Evolutionary conservation across 2,888 invertebrate species (phyloP).

Genomic region (Phaedon cochleariae): DNA sequence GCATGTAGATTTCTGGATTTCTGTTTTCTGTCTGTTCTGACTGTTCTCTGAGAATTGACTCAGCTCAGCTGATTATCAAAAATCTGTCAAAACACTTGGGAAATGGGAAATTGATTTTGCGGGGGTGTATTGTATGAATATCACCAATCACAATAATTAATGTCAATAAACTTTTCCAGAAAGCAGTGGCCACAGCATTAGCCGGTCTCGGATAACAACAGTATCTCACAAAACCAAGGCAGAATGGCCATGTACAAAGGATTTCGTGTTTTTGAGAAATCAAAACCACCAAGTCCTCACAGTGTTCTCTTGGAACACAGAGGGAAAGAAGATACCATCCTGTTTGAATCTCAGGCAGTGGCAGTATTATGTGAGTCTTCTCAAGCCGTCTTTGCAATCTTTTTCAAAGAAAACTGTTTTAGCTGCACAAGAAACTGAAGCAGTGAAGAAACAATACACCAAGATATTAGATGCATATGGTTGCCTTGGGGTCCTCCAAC

Average conservation of each 20-base stretch:
- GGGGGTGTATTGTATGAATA: constrained; percentile 29
- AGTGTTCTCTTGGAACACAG: constrained; percentile 91
- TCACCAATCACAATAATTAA: constrained; percentile 20
- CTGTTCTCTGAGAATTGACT: too few relatives aligned
- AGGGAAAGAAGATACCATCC: constrained; percentile 83
- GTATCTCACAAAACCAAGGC: background rate
- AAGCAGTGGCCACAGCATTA: constrained; percentile 1
- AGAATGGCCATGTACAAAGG: constrained; percentile 94
- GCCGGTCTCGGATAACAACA: constrained; percentile 1
- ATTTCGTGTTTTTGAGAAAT: constrained; percentile 89
- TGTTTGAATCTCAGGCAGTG: constrained; percentile 93
- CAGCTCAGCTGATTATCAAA: background rate
- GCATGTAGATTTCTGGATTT: too few relatives aligned
- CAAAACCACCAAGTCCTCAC: constrained; percentile 85
- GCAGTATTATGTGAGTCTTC: constrained; percentile 77
- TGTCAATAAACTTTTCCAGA: constrained; percentile 27
- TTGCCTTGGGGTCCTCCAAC: constrained; percentile 91
- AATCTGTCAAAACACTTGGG: background rate
- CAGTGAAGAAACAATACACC: constrained; percentile 86
- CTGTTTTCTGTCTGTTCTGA: background rate
- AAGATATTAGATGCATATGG: constrained; percentile 96
- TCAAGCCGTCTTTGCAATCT: constrained; percentile 9
- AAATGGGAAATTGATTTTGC: constrained; percentile 55
- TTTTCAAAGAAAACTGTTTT: constrained; percentile 41
- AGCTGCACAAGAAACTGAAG: constrained; percentile 88